phyloP scores from a whole-genome alignment of 2,113 vertebrate genomes.

The Phoxinus phoxinus region DNA sequence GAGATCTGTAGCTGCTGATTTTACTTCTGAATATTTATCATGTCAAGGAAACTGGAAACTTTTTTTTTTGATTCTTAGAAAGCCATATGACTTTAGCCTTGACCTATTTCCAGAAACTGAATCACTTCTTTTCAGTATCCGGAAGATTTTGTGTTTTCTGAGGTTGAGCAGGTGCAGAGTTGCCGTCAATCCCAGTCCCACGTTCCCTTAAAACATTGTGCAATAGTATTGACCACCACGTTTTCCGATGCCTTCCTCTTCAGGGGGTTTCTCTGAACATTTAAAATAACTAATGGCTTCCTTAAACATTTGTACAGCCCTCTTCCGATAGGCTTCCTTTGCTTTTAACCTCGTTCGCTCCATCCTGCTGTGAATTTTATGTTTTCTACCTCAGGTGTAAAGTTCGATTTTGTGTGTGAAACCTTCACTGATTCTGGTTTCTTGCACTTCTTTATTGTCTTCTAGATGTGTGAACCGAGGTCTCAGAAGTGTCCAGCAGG shows the following conservation, averaged over 20 bases:
- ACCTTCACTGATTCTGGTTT: conserved; percentile 4
- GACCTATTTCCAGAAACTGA: conserved; percentile 18
- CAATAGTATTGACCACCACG: not conserved
- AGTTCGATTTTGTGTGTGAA: not conserved
- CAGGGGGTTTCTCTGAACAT: not conserved
- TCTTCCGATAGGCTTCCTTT: not conserved
- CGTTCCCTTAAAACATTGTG: conserved; percentile 19
- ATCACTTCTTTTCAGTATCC: not conserved
- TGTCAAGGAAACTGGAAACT: conserved; percentile 24
- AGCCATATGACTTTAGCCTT: conserved; percentile 39
- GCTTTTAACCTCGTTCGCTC: not conserved
- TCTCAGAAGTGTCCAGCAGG: conserved; percentile 25
- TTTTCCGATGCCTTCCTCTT: not conserved
- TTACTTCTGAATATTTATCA: conserved; percentile 29
- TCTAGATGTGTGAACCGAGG: conserved; percentile 23
- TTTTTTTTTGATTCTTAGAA: conserved; percentile 30
- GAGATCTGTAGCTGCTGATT: conserved; percentile 49
- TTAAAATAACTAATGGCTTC: conserved; percentile 22
- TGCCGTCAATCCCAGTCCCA: not conserved
- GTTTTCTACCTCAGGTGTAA: conserved; percentile 56
- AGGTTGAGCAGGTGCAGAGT: not conserved
- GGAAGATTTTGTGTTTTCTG: not conserved
- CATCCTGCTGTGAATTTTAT: conserved; percentile 37
- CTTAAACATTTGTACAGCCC: not conserved
- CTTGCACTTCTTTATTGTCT: conserved; percentile 16